Base-by-base conservation (phyloP, 1,140 invertebrate species). In the Goniozus legneri region DNA sequence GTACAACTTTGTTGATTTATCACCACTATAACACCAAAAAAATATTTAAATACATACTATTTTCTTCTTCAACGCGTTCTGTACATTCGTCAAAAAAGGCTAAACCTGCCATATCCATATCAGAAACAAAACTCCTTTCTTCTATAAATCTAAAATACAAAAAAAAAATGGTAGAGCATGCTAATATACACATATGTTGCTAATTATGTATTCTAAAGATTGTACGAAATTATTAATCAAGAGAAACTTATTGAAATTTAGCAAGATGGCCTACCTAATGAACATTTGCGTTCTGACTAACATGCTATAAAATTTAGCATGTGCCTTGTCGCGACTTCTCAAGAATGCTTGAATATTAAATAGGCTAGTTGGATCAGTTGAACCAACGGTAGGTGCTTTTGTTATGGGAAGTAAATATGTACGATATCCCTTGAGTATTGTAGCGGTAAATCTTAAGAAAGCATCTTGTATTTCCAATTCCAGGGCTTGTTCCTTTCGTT, bases 21-120 rank as follows among this genome's bases (percentile, higher is more conserved):
- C n/a, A n/a, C n/a, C n/a, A n/a, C n/a, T n/a, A n/a, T n/a, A n/a
- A n/a, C n/a, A n/a, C n/a, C n/a, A n/a, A n/a, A n/a, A n/a, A n/a
- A n/a, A n/a, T n/a, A n/a, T n/a, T n/a, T n/a, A n/a, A n/a, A n/a
- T n/a, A 33, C 46, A 43, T 67, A 66, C 82, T 78, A 58, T 82
- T 83, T 51, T 82, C 80, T 41, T 81, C 79, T 32, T 80, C 79
- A 13, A 88, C 79, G 50, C 83, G 79, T 73, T 97, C 94, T 1
- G 90, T 86, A 67, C 95, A 98, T 69, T 99, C 95, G 74, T 99
- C 97, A 69, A 99, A 99, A 77, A 99, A 99, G 8, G 94, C 92
- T 42, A 99, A 77, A 12, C 83, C 82, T 2, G 73, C 69, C 71
- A 84, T 83, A 78, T 98, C 94, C 70, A 93, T 93, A 62, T 98